Conservation (phyloP, 2,888 invertebrate genomes). For the Zele albiditarsus region DNA sequence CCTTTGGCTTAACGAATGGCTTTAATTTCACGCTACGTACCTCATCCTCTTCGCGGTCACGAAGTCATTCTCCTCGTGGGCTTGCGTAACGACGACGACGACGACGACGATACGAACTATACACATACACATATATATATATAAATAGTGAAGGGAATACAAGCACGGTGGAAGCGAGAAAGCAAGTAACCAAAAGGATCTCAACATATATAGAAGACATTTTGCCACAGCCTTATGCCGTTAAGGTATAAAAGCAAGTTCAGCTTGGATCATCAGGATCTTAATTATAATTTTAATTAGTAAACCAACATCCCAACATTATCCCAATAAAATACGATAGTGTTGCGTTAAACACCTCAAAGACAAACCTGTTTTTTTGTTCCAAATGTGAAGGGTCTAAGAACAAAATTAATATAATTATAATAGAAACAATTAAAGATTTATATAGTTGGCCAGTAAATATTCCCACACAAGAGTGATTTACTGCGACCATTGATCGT, state of each 20-base stretch:
- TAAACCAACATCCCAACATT: slow-evolving; percentile 19
- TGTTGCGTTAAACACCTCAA: slow-evolving; percentile 18
- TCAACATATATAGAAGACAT: slow-evolving; percentile 14
- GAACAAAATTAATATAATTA: not conserved
- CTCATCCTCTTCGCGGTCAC: slow-evolving; percentile 47
- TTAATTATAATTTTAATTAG: slow-evolving; percentile 61
- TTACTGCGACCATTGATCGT: no score
- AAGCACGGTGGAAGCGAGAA: slow-evolving; percentile 20
- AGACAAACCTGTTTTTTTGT: not conserved
- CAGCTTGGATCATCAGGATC: slow-evolving; percentile 45
- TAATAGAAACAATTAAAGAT: not conserved
- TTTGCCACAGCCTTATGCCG: slow-evolving; percentile 24
- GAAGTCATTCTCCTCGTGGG: slow-evolving; percentile 47
- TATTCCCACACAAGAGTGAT: no score
- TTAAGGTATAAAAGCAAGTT: not conserved
- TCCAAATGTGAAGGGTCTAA: not conserved
- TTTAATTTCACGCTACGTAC: slow-evolving; percentile 59
- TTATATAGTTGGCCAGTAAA: not conserved
- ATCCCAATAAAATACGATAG: not conserved
- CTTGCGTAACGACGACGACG: slow-evolving; percentile 43
- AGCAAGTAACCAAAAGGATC: not conserved
- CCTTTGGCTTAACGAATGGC: slow-evolving; percentile 59
- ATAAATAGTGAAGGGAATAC: slow-evolving; percentile 21
- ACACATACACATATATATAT: slow-evolving; percentile 30
- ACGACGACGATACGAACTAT: slow-evolving; percentile 3